Conservation (phyloP, 2,113 vertebrate genomes). For the Centropus bengalensis region DNA sequence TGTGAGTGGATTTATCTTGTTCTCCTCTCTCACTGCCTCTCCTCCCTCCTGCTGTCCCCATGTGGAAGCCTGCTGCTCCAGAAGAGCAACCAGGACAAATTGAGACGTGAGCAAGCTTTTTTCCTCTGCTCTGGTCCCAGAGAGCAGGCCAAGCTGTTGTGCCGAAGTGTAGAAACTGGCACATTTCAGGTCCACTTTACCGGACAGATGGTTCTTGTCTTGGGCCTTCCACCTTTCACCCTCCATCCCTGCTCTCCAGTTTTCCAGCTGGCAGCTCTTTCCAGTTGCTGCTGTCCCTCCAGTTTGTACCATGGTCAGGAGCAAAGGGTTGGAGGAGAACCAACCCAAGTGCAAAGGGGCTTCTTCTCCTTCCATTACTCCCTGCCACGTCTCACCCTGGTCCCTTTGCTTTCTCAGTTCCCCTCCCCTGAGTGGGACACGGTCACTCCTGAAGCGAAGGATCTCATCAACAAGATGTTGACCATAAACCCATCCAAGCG, state of each 20-base stretch:
- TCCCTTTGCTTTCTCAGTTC: conserved; percentile 82
- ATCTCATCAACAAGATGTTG: conserved; percentile 97
- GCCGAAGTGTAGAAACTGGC: neutral
- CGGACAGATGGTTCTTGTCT: neutral
- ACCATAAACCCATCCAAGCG: conserved; percentile 95
- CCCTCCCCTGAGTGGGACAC: conserved; percentile 98
- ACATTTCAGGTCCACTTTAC: neutral
- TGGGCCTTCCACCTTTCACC: neutral
- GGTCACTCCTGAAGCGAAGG: conserved; percentile 94
- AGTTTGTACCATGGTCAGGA: neutral
- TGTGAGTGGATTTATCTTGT: conserved; percentile 77
- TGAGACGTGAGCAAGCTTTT: neutral
- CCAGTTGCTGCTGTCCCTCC: neutral
- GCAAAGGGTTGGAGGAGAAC: neutral
- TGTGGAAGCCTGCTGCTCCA: neutral
- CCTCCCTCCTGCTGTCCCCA: neutral
- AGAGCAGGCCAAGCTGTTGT: neutral
- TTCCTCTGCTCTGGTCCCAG: neutral
- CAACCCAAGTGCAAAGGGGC: neutral
- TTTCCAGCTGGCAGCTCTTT: neutral
- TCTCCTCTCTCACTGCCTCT: neutral
- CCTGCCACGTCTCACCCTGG: neutral
- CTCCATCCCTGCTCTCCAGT: neutral
- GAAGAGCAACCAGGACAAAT: neutral
- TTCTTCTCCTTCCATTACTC: conserved; percentile 1